phyloP scores from a whole-genome alignment of 2,797 vertebrate species.

The Eospalax fontanierii region DNA sequence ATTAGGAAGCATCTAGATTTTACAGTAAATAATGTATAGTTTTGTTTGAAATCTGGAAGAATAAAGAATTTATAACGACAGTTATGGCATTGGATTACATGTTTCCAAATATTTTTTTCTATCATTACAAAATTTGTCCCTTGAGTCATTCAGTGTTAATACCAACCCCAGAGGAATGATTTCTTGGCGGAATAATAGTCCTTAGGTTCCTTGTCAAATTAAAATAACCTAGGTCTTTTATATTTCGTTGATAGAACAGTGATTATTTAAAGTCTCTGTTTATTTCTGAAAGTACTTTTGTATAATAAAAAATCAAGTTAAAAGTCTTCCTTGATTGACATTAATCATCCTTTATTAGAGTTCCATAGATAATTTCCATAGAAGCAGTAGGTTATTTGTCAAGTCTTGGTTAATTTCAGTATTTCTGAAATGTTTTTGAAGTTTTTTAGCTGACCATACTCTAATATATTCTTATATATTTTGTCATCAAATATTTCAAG shows the following conservation, averaged over 20 bases:
- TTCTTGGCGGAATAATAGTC: conserved; percentile 29
- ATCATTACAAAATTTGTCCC: conserved; percentile 5
- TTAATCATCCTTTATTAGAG: neutral
- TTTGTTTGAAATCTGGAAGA: conserved; percentile 13
- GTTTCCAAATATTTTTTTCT: conserved; percentile 36
- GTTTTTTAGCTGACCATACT: neutral
- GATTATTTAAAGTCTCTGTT: conserved; percentile 25
- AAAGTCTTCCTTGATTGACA: conserved; percentile 14
- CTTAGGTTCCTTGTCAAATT: conserved; percentile 17
- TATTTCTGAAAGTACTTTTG: conserved; percentile 26
- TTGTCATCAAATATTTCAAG: neutral
- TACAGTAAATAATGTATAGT: neutral
- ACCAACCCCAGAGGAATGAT: neutral
- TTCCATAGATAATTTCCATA: neutral
- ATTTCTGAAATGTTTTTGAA: conserved; percentile 25
- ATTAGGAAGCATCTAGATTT: conserved; percentile 14
- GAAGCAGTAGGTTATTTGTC: neutral
- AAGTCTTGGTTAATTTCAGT: neutral
- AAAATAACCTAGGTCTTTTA: neutral
- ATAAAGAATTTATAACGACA: conserved; percentile 44
- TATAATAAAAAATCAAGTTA: conserved; percentile 18
- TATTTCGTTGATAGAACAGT: neutral
- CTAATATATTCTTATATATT: neutral
- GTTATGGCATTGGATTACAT: neutral
- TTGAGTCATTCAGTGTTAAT: neutral